Percentiles rank a stretch among this genome's conserved stretches.
Conservation (phyloP, 2,797 vertebrate species). For the Rhinoraja longicauda region DNA sequence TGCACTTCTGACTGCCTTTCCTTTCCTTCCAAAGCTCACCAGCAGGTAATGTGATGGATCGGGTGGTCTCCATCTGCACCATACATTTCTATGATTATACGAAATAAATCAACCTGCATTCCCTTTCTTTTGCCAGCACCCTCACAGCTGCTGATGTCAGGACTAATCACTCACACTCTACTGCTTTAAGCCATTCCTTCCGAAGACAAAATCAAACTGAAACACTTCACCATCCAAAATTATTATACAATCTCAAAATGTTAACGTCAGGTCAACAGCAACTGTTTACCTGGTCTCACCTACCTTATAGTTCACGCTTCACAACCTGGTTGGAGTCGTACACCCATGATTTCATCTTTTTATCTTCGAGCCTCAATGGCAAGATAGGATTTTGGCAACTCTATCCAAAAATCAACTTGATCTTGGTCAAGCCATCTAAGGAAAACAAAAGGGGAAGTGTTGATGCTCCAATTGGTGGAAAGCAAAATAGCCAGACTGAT, state of each 20-base stretch:
- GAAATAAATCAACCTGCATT: not conserved
- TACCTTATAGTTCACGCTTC: not conserved
- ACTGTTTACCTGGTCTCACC: not conserved
- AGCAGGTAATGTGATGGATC: too few relatives aligned
- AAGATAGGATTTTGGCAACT: not conserved
- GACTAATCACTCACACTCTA: not conserved
- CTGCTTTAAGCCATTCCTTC: not conserved
- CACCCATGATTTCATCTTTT: not conserved
- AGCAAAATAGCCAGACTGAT: not conserved
- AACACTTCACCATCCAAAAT: not conserved
- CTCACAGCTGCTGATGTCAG: not conserved
- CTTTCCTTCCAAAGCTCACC: not conserved
- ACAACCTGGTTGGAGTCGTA: too few relatives aligned
- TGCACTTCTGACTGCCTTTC: not conserved
- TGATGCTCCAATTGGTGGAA: not conserved
- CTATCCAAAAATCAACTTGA: not conserved
- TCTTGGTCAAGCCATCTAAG: not conserved
- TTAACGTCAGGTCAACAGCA: not conserved
- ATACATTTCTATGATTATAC: too few relatives aligned
- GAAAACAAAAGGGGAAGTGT: not conserved
- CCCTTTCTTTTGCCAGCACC: not conserved
- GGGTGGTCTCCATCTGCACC: too few relatives aligned
- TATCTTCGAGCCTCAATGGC: not conserved
- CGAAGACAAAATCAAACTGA: not conserved
- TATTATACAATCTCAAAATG: not conserved